A percentile compares a stretch with the other conserved stretches of the same genome.
Conservation (phyloP, 2,888 invertebrate species). For the Caenorhabditis imperialis region DNA sequence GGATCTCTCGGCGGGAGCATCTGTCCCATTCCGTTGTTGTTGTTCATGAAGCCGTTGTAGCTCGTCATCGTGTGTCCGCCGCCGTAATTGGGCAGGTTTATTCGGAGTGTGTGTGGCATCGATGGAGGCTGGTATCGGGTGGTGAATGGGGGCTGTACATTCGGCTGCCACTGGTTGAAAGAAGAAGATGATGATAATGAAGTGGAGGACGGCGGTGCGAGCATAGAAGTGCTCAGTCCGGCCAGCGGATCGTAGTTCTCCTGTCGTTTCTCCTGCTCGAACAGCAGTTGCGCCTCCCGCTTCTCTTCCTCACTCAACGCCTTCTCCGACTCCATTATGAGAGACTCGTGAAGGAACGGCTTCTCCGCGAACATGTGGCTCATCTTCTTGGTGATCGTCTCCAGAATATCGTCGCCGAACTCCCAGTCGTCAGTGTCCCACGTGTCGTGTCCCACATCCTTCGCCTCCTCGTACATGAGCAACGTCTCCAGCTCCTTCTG, state of each 20-base stretch:
- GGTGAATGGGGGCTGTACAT: background rate
- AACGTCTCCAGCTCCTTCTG: constrained; percentile 83
- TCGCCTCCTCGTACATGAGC: constrained; percentile 79
- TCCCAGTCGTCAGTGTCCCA: constrained; percentile 63
- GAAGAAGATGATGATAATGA: background rate
- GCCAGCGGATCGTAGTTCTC: constrained; percentile 32
- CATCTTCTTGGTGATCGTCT: constrained; percentile 48
- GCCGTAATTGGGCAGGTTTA: constrained; percentile 19
- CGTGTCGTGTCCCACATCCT: constrained; percentile 52
- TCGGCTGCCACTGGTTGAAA: background rate
- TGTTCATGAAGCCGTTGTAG: constrained; percentile 15
- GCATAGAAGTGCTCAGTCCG: constrained; percentile 3
- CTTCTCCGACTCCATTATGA: constrained; percentile 71
- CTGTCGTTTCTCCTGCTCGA: constrained; percentile 53
- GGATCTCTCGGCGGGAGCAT: constrained; percentile 22
- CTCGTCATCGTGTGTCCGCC: constrained; percentile 42
- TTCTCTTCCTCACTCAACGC: constrained; percentile 72
- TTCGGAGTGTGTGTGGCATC: constrained; percentile 27
- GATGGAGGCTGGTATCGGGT: constrained; percentile 14
- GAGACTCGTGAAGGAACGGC: constrained; percentile 75
- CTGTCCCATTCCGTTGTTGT: constrained; percentile 19
- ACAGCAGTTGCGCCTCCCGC: constrained; percentile 67
- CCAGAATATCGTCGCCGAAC: constrained; percentile 65
- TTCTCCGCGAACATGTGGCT: constrained; percentile 53
- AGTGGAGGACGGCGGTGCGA: background rate